Base-by-base conservation (phyloP, 2,888 invertebrate genomes). In the Eumacrocentrus americanus region DNA sequence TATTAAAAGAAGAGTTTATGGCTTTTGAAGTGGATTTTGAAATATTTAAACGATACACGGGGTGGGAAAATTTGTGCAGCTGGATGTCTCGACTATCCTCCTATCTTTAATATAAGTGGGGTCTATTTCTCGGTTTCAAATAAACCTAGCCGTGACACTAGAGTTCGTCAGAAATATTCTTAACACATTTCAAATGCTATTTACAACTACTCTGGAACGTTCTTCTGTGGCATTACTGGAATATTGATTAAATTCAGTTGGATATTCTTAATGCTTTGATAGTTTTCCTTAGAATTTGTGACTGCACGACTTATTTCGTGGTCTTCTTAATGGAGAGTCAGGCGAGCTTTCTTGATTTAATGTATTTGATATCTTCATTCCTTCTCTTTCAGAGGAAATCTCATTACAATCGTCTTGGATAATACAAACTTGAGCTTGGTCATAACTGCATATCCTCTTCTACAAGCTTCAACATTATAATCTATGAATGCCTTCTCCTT, bases 141-240 rank as follows among this genome's bases (percentile, higher is more conserved):
- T n/a, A n/a, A n/a, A n/a, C n/a, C n/a, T n/a, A n/a, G n/a, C n/a
- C n/a, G n/a, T n/a, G n/a, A n/a, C n/a, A n/a, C 40, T 14, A 25
- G 12, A 5, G 25, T 12, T 38, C 34, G 35, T 35, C 12, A 35
- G 44, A 44, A 37, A 46, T 38, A 53, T 42, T 38, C 16, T 16
- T 50, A 20, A 44, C 22, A 23, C 35, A 47, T 52, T 22, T 51
- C 29, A n/a, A 61, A 58, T 18, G 54, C 60, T 12, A 57, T 9
- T n/a, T 42, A 23, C 23, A 64, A 16, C 6, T 50, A n/a, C 3
- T 58, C 20, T 3, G 35, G 11, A 16, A 64, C 35, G 29, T 56
- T 14, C 12, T 35, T 16, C 1, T 11, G 23, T 9, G 66, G 66
- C 4, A 42, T 9, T 7, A 0, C 2, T 22, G 60, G 66, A 4